A percentile compares a stretch with the other conserved stretches of the same genome.
Evolutionary conservation across 2,888 invertebrate species (phyloP).

Genomic region (Tridacna gigas): DNA sequence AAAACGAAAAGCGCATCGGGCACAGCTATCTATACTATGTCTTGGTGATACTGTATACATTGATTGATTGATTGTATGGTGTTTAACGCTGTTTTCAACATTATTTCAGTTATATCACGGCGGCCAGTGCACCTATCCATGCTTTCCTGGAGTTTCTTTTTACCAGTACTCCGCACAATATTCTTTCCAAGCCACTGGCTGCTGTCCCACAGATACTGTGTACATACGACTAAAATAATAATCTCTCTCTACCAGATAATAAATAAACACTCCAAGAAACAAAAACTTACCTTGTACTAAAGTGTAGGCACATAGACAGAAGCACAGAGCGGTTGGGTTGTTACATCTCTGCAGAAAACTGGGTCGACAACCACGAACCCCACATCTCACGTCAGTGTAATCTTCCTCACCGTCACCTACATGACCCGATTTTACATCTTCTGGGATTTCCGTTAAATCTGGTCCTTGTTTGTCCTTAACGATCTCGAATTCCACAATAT

Average conservation of each 20-base stretch:
- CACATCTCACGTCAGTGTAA: constrained; percentile 54
- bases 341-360: constrained; percentile 56
- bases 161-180: too few relatives aligned
- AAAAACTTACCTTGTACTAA: constrained; percentile 53
- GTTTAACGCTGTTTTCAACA: too few relatives aligned
- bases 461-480: constrained; percentile 13
- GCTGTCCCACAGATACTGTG: neutral
- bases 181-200: too few relatives aligned
- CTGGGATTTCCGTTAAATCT: neutral
- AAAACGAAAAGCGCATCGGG: too few relatives aligned
- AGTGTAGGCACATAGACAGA: constrained; percentile 64
- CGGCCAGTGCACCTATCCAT: too few relatives aligned
- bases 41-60: too few relatives aligned
- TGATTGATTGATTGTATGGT: too few relatives aligned
- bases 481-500: constrained; percentile 9
- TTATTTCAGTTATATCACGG: too few relatives aligned
- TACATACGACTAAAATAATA: neutral
- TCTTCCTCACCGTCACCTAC: constrained; percentile 14
- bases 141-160: too few relatives aligned
- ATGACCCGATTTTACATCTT: constrained; percentile 3
- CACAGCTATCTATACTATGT: too few relatives aligned
- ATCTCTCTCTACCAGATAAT: neutral
- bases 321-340: constrained; percentile 61
- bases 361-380: constrained; percentile 53
- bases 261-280: neutral